Evolutionary conservation across 2,888 invertebrate species (phyloP).

Genomic region (Autographa gamma): DNA sequence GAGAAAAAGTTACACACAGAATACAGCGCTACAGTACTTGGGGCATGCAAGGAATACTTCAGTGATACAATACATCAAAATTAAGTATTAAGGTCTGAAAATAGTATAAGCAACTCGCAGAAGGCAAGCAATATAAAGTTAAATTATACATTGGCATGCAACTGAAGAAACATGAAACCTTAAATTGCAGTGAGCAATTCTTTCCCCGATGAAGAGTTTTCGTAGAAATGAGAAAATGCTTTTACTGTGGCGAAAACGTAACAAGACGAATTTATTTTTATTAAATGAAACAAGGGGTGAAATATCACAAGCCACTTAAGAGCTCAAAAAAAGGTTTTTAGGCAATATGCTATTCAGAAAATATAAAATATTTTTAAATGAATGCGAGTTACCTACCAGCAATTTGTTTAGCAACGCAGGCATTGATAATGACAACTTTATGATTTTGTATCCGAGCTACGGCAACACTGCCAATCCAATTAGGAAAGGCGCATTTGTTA

Average conservation of each 20-base stretch:
- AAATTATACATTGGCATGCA: not conserved
- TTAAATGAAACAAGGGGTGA: not conserved
- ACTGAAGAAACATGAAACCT: not conserved
- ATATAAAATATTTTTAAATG: too few species aligned
- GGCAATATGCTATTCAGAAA: too few species aligned
- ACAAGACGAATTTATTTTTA: not conserved
- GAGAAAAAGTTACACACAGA: too few species aligned
- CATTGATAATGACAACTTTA: too few species aligned
- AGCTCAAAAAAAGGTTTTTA: not conserved
- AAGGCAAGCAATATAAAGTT: not conserved
- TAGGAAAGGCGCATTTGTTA: not conserved
- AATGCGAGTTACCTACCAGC: too few species aligned
- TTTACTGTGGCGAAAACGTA: not conserved
- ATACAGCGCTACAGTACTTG: too few species aligned
- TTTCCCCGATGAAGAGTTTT: not conserved
- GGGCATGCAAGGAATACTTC: too few species aligned
- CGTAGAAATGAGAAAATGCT: conserved; percentile 3
- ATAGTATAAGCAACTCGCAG: not conserved
- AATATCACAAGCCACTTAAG: not conserved
- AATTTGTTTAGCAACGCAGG: too few species aligned
- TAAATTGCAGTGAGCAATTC: not conserved
- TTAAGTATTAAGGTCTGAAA: not conserved
- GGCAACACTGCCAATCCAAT: not conserved
- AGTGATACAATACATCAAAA: too few species aligned
- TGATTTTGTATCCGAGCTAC: not conserved